phyloP scores from a whole-genome alignment of 2,888 invertebrate species.

The Ennomos quercinarius region DNA sequence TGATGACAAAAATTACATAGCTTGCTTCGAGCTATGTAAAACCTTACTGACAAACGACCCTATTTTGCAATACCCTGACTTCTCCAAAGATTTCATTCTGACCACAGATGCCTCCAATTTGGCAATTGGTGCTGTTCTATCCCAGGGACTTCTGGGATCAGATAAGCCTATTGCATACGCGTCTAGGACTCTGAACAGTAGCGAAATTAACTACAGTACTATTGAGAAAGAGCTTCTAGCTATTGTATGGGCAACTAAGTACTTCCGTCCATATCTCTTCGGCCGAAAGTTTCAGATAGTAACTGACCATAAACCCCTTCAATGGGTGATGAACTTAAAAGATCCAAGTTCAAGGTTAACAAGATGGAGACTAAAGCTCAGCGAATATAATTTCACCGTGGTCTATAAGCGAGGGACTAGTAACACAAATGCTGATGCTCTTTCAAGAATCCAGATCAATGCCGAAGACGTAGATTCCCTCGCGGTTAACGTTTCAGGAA shows the following conservation, averaged over 20 bases:
- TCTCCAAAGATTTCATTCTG: slow-evolving; percentile 42
- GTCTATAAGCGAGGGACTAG: slow-evolving; percentile 10
- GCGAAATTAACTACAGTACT: slow-evolving; percentile 39
- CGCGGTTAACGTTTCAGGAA: slow-evolving; percentile 32
- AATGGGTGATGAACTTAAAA: slow-evolving; percentile 16
- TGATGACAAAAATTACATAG: slow-evolving; percentile 32
- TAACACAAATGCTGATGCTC: slow-evolving; percentile 21
- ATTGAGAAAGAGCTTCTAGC: slow-evolving; percentile 55
- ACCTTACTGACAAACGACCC: slow-evolving; percentile 43
- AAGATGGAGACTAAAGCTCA: too few species aligned
- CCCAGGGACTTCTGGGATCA: slow-evolving; percentile 38
- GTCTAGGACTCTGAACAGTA: slow-evolving; percentile 46
- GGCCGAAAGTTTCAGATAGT: slow-evolving; percentile 54
- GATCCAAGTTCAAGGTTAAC: too few species aligned
- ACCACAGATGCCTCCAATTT: slow-evolving; percentile 51
- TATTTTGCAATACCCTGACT: slow-evolving; percentile 55
- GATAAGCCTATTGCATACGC: slow-evolving; percentile 34
- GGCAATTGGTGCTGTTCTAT: slow-evolving; percentile 46
- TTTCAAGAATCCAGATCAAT: slow-evolving; percentile 36
- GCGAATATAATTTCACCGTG: too few species aligned
- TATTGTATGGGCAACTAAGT: slow-evolving; percentile 41
- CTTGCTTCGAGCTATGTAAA: slow-evolving; percentile 41
- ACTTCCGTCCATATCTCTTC: slow-evolving; percentile 47
- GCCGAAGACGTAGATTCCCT: slow-evolving; percentile 35
- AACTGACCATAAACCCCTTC: slow-evolving; percentile 55